Evolutionary conservation across 2,113 vertebrate species (phyloP).

Genomic region (Paraplagusia blochii): DNA sequence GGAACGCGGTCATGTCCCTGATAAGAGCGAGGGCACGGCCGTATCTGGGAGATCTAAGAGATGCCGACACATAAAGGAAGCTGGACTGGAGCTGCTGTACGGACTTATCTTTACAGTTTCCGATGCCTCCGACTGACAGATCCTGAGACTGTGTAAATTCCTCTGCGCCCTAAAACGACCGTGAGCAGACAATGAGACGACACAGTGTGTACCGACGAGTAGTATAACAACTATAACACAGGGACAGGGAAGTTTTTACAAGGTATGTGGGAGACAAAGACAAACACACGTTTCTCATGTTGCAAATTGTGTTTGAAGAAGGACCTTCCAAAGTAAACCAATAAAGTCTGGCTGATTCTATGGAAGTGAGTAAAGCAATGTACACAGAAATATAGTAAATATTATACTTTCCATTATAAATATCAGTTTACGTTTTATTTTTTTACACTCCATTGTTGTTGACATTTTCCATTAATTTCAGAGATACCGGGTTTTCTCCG

Average conservation of each 20-base stretch:
- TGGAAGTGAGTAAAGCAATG: not conserved
- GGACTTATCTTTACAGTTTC: slow-evolving; percentile 74
- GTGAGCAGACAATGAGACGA: slow-evolving; percentile 69
- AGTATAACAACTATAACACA: slow-evolving; percentile 52
- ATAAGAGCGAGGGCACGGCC: slow-evolving; percentile 63
- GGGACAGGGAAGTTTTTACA: slow-evolving; percentile 67
- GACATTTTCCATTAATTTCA: slow-evolving; percentile 4
- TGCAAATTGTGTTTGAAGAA: slow-evolving; percentile 54
- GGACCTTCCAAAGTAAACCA: slow-evolving; percentile 46
- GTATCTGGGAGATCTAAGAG: slow-evolving; percentile 68
- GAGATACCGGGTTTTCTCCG: slow-evolving; percentile 7
- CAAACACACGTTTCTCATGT: slow-evolving; percentile 58
- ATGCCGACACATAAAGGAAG: slow-evolving; percentile 68
- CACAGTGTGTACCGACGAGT: slow-evolving; percentile 63
- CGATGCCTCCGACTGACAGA: slow-evolving; percentile 70
- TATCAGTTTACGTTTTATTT: too few species aligned
- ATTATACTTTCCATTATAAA: too few species aligned
- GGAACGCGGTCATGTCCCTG: slow-evolving; percentile 61
- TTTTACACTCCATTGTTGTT: not conserved
- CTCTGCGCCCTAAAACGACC: slow-evolving; percentile 59
- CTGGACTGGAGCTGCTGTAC: slow-evolving; percentile 52
- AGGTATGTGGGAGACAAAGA: slow-evolving; percentile 57
- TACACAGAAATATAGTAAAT: too few species aligned
- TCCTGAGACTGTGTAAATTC: slow-evolving; percentile 68
- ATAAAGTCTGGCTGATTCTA: slow-evolving; percentile 13